Base-by-base conservation (phyloP, 2,888 invertebrate species). In the Chrysolina americana region DNA sequence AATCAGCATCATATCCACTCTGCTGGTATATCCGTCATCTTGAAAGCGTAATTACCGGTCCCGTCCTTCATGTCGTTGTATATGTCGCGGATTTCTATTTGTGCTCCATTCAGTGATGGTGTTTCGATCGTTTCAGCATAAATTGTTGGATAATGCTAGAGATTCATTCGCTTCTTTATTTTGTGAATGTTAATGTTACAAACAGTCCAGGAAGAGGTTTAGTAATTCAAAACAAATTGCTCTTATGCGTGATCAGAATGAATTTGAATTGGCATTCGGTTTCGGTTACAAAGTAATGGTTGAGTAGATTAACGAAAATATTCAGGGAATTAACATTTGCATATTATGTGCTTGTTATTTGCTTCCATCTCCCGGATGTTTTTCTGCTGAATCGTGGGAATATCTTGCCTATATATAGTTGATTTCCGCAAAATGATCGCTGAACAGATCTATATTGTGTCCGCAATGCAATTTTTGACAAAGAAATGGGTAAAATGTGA, bases 121-220 rank as follows among this genome's bases (percentile, higher is more conserved):
- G 41, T 53, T 68, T 53, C 50, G 53, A 68, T 53, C 53, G 56
- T 56, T 53, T 47, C 5, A 53, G n/a, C 68, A 68, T 68, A 53
- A 41, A 68, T 41, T 28, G 53, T 66, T 50, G 66, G 50, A 66
- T 50, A 23, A 66, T 50, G 50, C 56, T 11, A 11, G 19, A 53
- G 17, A 53, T 53, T 21, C 13, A 53, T 53, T 53, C 13, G 0
- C 41, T 68, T 10, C 13, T 41, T 56, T 13, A 50, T 68, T 68
- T 68, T 5, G 68, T 23, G 23, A 50, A 10, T 64, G 21, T 53
- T 53, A 19, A 53, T 15, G 21, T 53, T 53, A 19, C 13, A 11
- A 11, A 36, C 36, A n/a, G 48, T 53, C 48, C 17, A 68, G 68
- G 68, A 68, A 50, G 53, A 41, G n/a, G 9, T 53, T 53, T 36